Evolutionary conservation across 2,797 vertebrate species (phyloP).

Genomic region (Bucorvus abyssinicus): DNA sequence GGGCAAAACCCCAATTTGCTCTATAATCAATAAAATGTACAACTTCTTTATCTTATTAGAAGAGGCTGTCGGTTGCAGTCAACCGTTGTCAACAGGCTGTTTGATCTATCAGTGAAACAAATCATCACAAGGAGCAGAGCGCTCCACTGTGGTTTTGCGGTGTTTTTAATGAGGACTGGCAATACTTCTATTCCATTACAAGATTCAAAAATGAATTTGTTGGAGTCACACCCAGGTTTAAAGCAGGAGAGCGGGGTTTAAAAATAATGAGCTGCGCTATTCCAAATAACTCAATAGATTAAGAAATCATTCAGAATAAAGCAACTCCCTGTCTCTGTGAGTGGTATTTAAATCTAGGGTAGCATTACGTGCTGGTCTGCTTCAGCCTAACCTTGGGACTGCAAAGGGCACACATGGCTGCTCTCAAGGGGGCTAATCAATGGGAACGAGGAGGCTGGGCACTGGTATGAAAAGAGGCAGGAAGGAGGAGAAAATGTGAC

Average conservation of each 20-base stretch:
- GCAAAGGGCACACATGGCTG: background rate
- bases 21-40: slow-evolving; percentile 63
- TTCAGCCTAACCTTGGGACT: background rate
- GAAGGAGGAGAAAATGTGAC: background rate
- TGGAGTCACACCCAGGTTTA: background rate
- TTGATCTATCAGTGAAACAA: slow-evolving; percentile 68
- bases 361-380: background rate
- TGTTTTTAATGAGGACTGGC: slow-evolving; percentile 45
- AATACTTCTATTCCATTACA: slow-evolving; percentile 2
- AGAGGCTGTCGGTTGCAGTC: slow-evolving; percentile 34
- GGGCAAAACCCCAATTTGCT: slow-evolving; percentile 49
- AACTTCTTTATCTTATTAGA: slow-evolving; percentile 63
- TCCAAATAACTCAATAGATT: background rate
- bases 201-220: slow-evolving; percentile 10
- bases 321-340: background rate
- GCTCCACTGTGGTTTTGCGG: background rate
- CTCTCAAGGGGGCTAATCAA: background rate
- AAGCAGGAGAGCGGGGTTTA: background rate
- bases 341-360: background rate
- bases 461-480: background rate
- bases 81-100: slow-evolving; percentile 63
- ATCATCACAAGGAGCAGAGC: slow-evolving; percentile 19
- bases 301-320: background rate
- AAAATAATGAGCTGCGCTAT: slow-evolving; percentile 19
- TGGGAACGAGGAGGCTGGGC: background rate